Base-by-base conservation (phyloP, 2,113 vertebrate genomes). In the Pongo abelii region DNA sequence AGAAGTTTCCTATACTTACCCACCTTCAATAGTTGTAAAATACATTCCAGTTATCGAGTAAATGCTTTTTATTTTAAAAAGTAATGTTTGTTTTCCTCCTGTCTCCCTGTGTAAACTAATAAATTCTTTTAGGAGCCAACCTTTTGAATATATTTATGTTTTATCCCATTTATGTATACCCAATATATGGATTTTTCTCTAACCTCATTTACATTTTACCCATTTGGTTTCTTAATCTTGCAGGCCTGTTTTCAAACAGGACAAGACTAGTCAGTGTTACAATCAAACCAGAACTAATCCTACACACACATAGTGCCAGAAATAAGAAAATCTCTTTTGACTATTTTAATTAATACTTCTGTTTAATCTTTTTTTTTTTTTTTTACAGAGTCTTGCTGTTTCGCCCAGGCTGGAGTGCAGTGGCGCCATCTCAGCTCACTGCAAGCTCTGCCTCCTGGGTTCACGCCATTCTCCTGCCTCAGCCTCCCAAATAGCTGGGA, bases 201-300 rank as follows among this genome's bases (percentile, higher is more conserved):
- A 86, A 90, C n/a, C 10, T 96, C 50, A 85, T 81, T 95, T 92
- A 57, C 43, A n/a, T 94, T 89, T 83, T 80, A 83, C 20, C 32
- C 32, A 64, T 86, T 85, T 86, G 43, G 10, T 96, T 89, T 81
- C 67, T 80, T 88, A 79, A 92, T n/a, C 23, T 89, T 77, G 57
- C 67, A 57, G 91, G 43, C 22, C 7, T 91, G 4, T 94, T 86
- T 92, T 92, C 74, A 92, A 94, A 75, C 27, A 87, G 59, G 30
- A 11, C 3, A 52, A 93, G 89, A 90, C 91, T 23, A 86, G 40
- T 46, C 67, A 46, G 8, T 32, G 7, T 79, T 83, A 86, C 40
- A 69, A 90, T 86, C 22, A 72, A 79, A 78, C 27, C 40, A 78
- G 50, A 93, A 22, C 35, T 70, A 48, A 72, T 64, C 22, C 80